Evolutionary conservation across 2,797 vertebrate species (phyloP), one percentile per base, ranked within the genome.

Genomic region (Heteromormyrus szaboi): DNA sequence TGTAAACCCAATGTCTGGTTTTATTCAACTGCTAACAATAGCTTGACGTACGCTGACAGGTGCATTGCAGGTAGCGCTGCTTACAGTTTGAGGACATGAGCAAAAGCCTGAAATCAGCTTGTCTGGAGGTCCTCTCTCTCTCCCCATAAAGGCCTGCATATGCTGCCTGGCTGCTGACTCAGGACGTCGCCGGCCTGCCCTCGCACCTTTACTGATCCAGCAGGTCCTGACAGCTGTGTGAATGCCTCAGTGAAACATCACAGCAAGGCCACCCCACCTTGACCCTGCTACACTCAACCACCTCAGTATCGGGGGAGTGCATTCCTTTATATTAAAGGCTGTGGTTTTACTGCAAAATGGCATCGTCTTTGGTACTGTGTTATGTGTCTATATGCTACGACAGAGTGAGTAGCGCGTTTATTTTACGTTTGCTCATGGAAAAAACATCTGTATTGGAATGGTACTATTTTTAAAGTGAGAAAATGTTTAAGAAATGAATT

Each of bases 221-320:
- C 5, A 8, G 91, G 95, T 95, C 96, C 95, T 96, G 96, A 93
- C 95, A 96, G 94, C 93, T 94, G 93, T 93, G 95, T 93, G 93
- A 93, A 92, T 92, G 91, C 91, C 94, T 37, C 92, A 93, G 94
- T 94, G 93, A 93, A 93, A 91, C 85, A 91, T 90, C 91, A 53
- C 91, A 93, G 92, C 91, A 89, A 92, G 93, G 91, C 91, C 90
- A 89, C 93, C 91, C 92, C 92, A 94, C 95, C 95, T 96, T 95
- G 95, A 95, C 94, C 95, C 94, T 95, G 94, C 93, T 86, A 93
- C 94, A 93, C 91, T 91, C 92, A 91, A 91, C 91, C 50, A 68
- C 22, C n/a, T 84, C 8, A 9, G 9, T 84, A 44, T 25, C 2
- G 8, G 2, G 44, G 14, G 81, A 9, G 37, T 3, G 37, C 37